phyloP scores from a whole-genome alignment of 2,797 vertebrate species.

The Peromyscus eremicus region DNA sequence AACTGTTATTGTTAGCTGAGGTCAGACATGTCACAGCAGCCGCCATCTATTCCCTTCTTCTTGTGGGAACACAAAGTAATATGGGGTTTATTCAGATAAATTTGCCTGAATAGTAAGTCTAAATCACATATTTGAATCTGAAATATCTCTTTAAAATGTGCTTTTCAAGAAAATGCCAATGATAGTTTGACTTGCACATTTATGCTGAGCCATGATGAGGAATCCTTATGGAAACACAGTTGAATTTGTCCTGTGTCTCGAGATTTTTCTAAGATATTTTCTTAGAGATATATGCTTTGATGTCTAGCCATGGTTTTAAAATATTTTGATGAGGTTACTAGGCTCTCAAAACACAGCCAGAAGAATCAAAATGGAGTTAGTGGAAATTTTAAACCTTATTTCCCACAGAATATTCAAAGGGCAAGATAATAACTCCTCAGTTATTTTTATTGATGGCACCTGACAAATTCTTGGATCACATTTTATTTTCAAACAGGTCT shows the following conservation, averaged over 20 bases:
- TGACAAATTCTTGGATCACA: conserved; percentile 48
- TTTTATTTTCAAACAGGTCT: conserved; percentile 66
- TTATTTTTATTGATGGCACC: conserved; percentile 51
- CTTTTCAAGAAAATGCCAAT: neutral
- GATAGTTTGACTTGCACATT: neutral
- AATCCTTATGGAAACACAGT: conserved; percentile 15
- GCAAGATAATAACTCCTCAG: neutral
- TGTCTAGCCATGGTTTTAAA: conserved; percentile 57
- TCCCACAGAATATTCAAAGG: conserved; percentile 31
- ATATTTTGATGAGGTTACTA: neutral
- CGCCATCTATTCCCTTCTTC: neutral
- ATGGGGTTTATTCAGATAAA: neutral
- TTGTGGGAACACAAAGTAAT: neutral
- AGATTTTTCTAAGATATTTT: conserved; percentile 50
- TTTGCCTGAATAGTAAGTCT: conserved; percentile 26
- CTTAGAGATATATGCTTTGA: conserved; percentile 52
- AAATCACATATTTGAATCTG: neutral
- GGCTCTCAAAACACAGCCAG: neutral
- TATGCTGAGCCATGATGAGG: neutral
- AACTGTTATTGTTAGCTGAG: conserved; percentile 45
- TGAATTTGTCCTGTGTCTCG: neutral
- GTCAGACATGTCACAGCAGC: neutral
- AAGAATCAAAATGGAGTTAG: conserved; percentile 12
- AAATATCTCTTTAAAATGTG: neutral
- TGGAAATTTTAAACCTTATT: conserved; percentile 37